phyloP scores from a whole-genome alignment of 2,113 vertebrate genomes.

The Cacatua alba region DNA sequence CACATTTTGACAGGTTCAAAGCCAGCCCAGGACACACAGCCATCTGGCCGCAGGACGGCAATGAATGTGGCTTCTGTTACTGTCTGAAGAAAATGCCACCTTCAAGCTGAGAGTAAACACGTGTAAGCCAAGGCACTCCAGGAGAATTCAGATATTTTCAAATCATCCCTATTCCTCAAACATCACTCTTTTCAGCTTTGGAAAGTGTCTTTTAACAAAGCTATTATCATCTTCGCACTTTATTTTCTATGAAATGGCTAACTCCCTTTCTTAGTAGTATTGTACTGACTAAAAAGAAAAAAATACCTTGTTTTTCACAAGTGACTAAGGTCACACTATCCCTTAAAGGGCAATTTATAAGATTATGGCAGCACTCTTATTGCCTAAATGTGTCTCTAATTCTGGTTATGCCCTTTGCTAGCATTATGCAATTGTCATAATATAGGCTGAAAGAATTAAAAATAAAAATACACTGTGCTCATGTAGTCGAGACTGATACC shows the following conservation, averaged over 20 bases:
- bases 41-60: slow-evolving; percentile 49
- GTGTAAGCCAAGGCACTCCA: neutral
- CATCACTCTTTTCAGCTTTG: neutral
- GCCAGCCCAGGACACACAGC: slow-evolving; percentile 30
- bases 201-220: neutral
- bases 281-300: neutral
- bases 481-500: neutral
- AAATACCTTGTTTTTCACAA: neutral
- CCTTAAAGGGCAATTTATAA: neutral
- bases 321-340: neutral
- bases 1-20: slow-evolving; percentile 45
- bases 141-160: neutral
- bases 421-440: neutral
- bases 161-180: neutral
- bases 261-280: neutral
- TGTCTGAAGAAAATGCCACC: slow-evolving; percentile 23
- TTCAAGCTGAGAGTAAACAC: slow-evolving; percentile 56
- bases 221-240: neutral
- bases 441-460: neutral
- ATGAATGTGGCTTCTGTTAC: slow-evolving; percentile 26
- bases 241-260: neutral
- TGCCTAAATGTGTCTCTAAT: neutral
- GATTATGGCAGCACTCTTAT: neutral
- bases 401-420: neutral
- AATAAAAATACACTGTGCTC: neutral